Percentiles rank a stretch among this genome's conserved stretches.
Evolutionary conservation across 2,113 vertebrate species (phyloP).

Genomic region (Phyllostomus hastatus): DNA sequence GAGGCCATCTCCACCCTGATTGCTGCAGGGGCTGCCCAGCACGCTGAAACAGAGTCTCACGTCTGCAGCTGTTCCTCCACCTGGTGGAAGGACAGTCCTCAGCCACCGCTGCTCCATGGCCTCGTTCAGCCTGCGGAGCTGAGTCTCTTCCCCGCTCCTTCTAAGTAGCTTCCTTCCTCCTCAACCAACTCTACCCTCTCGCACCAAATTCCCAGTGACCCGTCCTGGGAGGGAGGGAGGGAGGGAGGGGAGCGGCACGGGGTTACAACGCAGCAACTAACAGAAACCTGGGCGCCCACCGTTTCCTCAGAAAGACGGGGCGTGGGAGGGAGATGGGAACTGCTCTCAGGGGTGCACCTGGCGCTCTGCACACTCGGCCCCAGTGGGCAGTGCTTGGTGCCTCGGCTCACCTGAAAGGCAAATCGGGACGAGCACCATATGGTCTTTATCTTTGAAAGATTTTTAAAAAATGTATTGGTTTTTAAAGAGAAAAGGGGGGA

Average conservation of each 20-base stretch:
- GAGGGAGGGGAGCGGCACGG: accelerated
- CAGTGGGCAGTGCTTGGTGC: neutral
- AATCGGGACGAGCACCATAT: neutral
- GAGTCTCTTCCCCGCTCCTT: neutral
- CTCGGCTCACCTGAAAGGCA: neutral
- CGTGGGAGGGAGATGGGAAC: neutral
- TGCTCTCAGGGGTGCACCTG: neutral
- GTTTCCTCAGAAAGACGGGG: neutral
- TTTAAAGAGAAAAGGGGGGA: neutral
- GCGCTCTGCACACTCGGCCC: neutral
- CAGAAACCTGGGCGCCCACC: neutral
- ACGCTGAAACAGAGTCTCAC: neutral
- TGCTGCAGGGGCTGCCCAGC: neutral
- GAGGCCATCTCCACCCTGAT: neutral
- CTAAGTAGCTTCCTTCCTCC: neutral
- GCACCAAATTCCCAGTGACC: neutral
- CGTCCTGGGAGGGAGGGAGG: neutral
- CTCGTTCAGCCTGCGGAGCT: accelerated
- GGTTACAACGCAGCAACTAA: neutral
- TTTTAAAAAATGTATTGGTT: neutral
- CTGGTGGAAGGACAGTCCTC: too few relatives aligned
- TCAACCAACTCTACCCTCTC: neutral
- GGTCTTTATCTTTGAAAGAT: neutral
- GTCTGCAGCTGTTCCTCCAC: too few relatives aligned
- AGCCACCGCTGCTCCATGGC: neutral